Conservation (phyloP, 2,113 vertebrate species). For the Meleagris gallopavo region DNA sequence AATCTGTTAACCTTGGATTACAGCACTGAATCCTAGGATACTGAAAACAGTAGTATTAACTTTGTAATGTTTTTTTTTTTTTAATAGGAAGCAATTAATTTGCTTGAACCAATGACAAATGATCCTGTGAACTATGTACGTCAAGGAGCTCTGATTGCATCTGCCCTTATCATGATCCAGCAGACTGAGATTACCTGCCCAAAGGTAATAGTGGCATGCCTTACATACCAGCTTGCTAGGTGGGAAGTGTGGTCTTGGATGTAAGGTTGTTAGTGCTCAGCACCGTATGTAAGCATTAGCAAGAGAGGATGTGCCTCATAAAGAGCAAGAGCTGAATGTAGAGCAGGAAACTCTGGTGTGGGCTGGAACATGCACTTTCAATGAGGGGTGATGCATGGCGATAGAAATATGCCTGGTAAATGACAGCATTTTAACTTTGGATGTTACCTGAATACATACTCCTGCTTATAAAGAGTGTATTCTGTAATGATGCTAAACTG, state of each 20-base stretch:
- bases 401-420: not conserved
- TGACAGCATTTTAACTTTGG: not conserved
- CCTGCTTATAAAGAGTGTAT: not conserved
- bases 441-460: not conserved
- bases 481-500: not conserved
- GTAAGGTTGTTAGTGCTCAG: not conserved
- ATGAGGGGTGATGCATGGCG: not conserved
- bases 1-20: not conserved
- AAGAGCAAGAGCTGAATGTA: not conserved
- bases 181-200: slow-evolving; percentile 97
- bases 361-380: not conserved
- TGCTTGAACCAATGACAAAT: slow-evolving; percentile 98
- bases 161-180: slow-evolving; percentile 98
- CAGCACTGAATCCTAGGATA: slow-evolving; percentile 1
- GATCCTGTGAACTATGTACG: slow-evolving; percentile 98
- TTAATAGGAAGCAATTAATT: slow-evolving; percentile 95
- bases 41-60: slow-evolving; percentile 3
- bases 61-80: not conserved
- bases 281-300: accelerated
- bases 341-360: not conserved
- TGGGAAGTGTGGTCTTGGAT: not conserved
- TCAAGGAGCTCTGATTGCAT: slow-evolving; percentile 96
- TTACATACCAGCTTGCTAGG: not conserved
- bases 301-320: not conserved
- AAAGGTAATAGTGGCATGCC: slow-evolving; percentile 80